Conservation (phyloP, 2,888 invertebrate genomes). For the Heterodera filipjevi region DNA sequence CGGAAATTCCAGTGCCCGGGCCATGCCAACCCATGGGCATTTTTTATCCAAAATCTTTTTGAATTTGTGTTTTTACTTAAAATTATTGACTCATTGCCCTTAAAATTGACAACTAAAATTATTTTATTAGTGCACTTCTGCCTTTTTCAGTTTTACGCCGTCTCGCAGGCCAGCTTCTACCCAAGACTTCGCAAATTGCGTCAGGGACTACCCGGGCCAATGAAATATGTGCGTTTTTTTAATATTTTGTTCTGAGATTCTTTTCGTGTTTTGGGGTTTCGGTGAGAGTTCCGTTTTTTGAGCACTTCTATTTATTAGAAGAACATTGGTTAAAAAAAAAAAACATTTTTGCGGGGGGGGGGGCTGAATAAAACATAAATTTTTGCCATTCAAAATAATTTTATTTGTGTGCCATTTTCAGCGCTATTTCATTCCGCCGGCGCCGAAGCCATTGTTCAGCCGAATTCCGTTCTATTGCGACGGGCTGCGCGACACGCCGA, state of each 20-base stretch:
- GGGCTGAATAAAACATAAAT: not conserved
- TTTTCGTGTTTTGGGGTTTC: no score
- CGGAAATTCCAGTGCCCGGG: no score
- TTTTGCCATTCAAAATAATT: not conserved
- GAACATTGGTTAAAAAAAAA: no score
- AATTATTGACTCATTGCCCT: no score
- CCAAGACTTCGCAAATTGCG: constrained; percentile 77
- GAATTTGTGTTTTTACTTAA: constrained; percentile 15
- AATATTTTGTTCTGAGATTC: no score
- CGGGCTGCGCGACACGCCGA: constrained; percentile 59
- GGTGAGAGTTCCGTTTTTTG: no score
- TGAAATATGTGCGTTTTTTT: not conserved
- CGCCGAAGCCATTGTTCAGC: constrained; percentile 55
- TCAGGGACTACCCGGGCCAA: constrained; percentile 39
- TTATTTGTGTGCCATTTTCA: constrained; percentile 30
- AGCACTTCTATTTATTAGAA: no score
- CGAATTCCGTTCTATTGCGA: constrained; percentile 87
- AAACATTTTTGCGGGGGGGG: no score
- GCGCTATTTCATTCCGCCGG: constrained; percentile 58
- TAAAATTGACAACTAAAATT: no score
- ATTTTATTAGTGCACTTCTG: no score
- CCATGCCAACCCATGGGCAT: no score
- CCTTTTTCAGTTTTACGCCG: constrained; percentile 74
- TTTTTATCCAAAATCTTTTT: no score
- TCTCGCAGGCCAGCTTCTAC: constrained; percentile 81